These are phyloP conservation scores for Todiramphus saurophagus DNA, from an alignment of 2,113 vertebrate species.

Conservation along the genomic window DNA sequence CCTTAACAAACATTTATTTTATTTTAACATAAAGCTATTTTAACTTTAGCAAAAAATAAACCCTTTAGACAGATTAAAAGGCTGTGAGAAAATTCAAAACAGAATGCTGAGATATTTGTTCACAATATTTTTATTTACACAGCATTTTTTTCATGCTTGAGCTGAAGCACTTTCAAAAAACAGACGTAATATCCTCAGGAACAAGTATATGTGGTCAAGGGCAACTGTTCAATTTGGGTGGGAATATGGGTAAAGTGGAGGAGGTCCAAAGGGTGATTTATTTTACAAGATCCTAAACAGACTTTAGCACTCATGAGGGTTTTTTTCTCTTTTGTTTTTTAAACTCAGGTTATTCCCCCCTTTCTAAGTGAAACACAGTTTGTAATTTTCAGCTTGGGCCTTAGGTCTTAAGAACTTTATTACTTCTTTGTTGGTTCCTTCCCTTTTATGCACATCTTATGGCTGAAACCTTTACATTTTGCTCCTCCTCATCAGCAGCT, in stretches of 20 bases:
- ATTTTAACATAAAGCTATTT: neutral
- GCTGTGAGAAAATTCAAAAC: constrained; percentile 1
- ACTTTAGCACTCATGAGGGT: neutral
- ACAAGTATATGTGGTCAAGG: neutral
- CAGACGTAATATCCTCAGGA: neutral
- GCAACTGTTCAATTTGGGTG: neutral
- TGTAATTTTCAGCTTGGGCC: neutral
- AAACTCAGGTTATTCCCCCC: neutral
- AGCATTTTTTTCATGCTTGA: neutral
- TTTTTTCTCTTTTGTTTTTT: neutral
- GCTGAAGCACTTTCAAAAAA: neutral
- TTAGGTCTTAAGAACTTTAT: neutral
- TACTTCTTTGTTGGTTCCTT: neutral
- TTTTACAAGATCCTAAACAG: neutral
- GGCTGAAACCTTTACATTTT: neutral
- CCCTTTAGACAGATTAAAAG: neutral
- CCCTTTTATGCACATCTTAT: neutral
- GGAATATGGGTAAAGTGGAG: neutral
- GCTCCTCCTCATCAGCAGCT: neutral
- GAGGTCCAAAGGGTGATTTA: neutral
- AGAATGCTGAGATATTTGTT: neutral
- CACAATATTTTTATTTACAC: neutral
- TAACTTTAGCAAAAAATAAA: neutral
- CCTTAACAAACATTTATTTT: neutral
- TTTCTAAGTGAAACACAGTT: neutral